phyloP scores from a whole-genome alignment of 53 echinoderm and acorn worm genomes.

The Pentamera pediparva region DNA sequence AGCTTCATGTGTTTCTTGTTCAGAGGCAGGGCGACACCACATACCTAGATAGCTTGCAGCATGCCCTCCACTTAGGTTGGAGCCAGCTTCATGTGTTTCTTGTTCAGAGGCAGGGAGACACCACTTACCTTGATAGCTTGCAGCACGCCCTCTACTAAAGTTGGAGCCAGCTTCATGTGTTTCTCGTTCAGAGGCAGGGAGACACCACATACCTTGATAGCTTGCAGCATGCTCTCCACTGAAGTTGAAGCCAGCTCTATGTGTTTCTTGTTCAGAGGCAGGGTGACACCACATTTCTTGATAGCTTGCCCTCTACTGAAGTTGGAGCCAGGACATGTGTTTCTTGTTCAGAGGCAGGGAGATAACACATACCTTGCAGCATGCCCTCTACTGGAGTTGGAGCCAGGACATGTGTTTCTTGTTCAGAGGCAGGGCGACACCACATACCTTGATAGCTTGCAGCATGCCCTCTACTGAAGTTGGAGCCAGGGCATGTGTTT shows the following conservation, averaged over 20 bases:
- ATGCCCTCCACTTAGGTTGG: conserved; percentile 44
- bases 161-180: conserved; percentile 35
- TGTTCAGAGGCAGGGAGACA: conserved; percentile 39
- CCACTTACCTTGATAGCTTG: conserved; percentile 48
- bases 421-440: no score
- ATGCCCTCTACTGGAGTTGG: conserved; percentile 45
- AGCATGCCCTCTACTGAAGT: conserved; percentile 40
- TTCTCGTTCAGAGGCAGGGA: conserved; percentile 36
- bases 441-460: conserved; percentile 46
- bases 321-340: no score
- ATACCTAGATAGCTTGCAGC: conserved; percentile 46
- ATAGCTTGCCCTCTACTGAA: no score
- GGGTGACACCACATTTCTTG: no score
- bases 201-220: no score
- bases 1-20: no score
- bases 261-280: conserved; percentile 35
- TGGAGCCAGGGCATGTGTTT: conserved; percentile 36
- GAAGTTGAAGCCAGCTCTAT: conserved; percentile 38
- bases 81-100: conserved; percentile 29
- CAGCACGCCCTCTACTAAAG: conserved; percentile 38
- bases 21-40: no score
- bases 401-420: conserved; percentile 29
- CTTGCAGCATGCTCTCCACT: conserved; percentile 36
- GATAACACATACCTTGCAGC: conserved; percentile 47
- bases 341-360: no score